A percentile compares a stretch with the other conserved stretches of the same genome.
phyloP scores from a whole-genome alignment of 2,888 invertebrate species.

The Octodonta nipae region DNA sequence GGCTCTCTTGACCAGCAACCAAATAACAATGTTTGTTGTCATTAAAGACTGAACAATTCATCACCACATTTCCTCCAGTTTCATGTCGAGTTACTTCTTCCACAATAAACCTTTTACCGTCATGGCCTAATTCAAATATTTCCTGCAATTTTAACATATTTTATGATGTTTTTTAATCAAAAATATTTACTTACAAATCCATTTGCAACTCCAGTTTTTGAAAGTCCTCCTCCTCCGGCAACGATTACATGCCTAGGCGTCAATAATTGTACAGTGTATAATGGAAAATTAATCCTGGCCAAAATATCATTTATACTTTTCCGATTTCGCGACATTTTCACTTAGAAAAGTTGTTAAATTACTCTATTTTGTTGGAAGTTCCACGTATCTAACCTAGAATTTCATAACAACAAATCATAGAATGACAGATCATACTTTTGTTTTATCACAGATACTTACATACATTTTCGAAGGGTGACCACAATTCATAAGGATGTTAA shows the following conservation, averaged over 20 bases:
- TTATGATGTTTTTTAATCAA: background rate
- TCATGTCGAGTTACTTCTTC: constrained; percentile 82
- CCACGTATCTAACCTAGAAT: constrained; percentile 30
- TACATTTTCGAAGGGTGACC: too few relatives aligned
- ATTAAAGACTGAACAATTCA: constrained; percentile 73
- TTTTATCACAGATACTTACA: too few relatives aligned
- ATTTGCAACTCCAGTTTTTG: constrained; percentile 94
- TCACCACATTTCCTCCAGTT: constrained; percentile 78
- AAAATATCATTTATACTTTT: constrained; percentile 56
- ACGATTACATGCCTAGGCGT: constrained; percentile 88
- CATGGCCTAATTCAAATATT: constrained; percentile 80
- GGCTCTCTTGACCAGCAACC: constrained; percentile 83
- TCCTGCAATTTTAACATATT: constrained; percentile 48
- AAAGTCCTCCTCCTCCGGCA: constrained; percentile 92
- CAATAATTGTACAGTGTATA: constrained; percentile 80
- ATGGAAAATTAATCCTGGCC: constrained; percentile 83
- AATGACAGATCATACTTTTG: background rate
- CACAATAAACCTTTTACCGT: constrained; percentile 69
- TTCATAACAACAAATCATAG: background rate
- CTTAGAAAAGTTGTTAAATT: background rate
- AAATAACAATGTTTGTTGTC: constrained; percentile 63
- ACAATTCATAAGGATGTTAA: too few relatives aligned
- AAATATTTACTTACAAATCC: constrained; percentile 64
- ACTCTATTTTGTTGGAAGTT: constrained; percentile 14
- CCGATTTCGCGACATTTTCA: constrained; percentile 46